These are phyloP conservation scores for Anabacerthia variegaticeps DNA, from an alignment of 2,797 vertebrate genomes.

Conservation along the genomic window DNA sequence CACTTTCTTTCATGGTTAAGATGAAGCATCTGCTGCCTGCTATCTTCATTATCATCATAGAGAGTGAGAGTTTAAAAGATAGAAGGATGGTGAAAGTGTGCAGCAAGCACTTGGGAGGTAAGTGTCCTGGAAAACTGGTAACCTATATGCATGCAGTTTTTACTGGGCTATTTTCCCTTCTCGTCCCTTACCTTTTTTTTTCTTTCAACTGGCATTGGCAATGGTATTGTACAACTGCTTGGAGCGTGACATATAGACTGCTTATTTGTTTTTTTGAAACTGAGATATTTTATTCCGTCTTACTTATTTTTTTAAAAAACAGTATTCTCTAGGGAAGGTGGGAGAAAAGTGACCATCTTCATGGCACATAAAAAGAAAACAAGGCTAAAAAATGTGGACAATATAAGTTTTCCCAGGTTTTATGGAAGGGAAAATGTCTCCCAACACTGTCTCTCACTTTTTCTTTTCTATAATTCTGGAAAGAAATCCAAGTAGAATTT, in stretches of 20 bases:
- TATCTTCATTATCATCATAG: conserved; percentile 8
- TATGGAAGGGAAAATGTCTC: neutral
- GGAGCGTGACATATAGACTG: neutral
- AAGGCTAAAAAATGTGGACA: neutral
- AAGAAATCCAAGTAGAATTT: neutral
- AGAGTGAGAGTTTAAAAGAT: conserved; percentile 26
- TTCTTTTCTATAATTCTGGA: neutral
- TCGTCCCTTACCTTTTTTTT: neutral
- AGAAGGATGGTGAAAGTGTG: neutral
- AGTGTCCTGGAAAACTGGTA: neutral
- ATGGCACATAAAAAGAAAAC: neutral
- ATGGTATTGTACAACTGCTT: neutral
- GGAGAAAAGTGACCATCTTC: neutral
- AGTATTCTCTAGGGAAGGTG: neutral
- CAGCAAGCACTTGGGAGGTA: neutral
- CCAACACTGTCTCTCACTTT: neutral
- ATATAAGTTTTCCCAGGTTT: neutral
- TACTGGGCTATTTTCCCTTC: neutral
- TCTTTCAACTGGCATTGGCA: neutral
- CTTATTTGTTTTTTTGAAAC: neutral
- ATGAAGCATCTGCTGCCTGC: conserved; percentile 3
- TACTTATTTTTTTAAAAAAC: neutral
- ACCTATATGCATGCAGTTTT: neutral
- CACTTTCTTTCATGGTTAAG: conserved; percentile 13
- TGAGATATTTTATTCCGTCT: neutral